Conservation (phyloP, 2,797 vertebrate species). For the Siniperca scherzeri region DNA sequence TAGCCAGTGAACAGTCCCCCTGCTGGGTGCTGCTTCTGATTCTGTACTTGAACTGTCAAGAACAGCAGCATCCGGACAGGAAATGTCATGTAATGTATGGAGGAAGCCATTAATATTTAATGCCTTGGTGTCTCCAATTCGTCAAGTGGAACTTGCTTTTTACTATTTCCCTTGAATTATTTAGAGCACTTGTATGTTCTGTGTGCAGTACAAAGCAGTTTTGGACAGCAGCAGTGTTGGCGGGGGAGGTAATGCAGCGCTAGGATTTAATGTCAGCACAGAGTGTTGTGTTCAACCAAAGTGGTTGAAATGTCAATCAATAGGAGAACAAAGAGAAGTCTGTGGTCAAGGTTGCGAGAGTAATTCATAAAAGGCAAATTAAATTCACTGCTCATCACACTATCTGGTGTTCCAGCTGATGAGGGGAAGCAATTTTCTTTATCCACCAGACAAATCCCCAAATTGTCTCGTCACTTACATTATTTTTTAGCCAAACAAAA, state of each 20-base stretch:
- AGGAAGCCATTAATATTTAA: slow-evolving; percentile 52
- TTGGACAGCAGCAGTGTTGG: neutral
- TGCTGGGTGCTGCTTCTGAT: neutral
- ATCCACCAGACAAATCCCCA: neutral
- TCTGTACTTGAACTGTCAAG: neutral
- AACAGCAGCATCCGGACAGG: slow-evolving; percentile 18
- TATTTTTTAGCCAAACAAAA: neutral
- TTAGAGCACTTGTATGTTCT: slow-evolving; percentile 45
- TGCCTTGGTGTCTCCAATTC: slow-evolving; percentile 5
- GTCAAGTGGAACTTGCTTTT: slow-evolving; percentile 48
- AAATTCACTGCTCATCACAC: slow-evolving; percentile 1
- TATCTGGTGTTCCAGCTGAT: slow-evolving; percentile 19
- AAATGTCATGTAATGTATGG: slow-evolving; percentile 30
- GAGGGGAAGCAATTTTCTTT: slow-evolving; percentile 11
- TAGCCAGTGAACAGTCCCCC: neutral
- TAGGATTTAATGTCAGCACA: slow-evolving; percentile 1
- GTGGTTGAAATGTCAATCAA: slow-evolving; percentile 26
- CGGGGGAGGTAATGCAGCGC: neutral
- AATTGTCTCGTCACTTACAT: neutral
- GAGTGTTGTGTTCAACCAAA: too few species aligned
- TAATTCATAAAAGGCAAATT: slow-evolving; percentile 27
- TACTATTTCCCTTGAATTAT: slow-evolving; percentile 58
- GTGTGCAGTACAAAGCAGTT: slow-evolving; percentile 27
- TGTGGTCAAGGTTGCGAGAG: neutral
- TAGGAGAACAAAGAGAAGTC: slow-evolving; percentile 24